Evolutionary conservation across 1,140 invertebrate genomes (phyloP), one percentile per base, ranked within the genome.

Genomic region (Dufourea novaeangliae): DNA sequence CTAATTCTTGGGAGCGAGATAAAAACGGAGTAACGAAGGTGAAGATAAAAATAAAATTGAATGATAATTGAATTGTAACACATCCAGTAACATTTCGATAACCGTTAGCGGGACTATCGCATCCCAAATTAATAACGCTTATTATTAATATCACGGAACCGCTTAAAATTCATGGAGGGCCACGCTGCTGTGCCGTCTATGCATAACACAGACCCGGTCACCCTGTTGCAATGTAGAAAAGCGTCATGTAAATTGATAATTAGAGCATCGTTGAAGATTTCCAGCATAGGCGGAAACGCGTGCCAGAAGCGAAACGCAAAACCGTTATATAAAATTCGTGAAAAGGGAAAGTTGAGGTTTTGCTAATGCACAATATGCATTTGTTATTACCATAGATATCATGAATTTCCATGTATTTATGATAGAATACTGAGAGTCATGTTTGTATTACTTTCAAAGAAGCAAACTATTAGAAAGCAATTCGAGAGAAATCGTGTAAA

Each of bases 81-180:
- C 17, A 25, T 20, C 27, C 4, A 0, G 6, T 5, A 34, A 17
- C 1, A n/a, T 37, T 29, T 76, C 12, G 50, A 29, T 29, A 67
- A 46, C 22, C 34, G 50, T 14, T 25, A 57, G 11, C 29, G 22
- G 1, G 1, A 7, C 10, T 0, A 6, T 0, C 0, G 14, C 5
- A 14, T 17, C n/a, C 12, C 67, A 8, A 56, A 44, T 57, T 57
- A 75, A 75, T 68, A n/a, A 44, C 14, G 17, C 44, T 77, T 44
- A 54, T 63, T 63, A 71, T 71, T 77, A 54, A 71, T 71, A 70
- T 77, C 75, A 71, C 67, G 75, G 3, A 77, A 71, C 12, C n/a
- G n/a, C 0, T 77, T 71, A 37, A 56, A 17, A 77, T 61, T 77
- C 62, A 74, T 17, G 27, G 44, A 6, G 14, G 4, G 14, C 5